Conservation (phyloP, 2,888 invertebrate genomes). For the Griposia aprilina region DNA sequence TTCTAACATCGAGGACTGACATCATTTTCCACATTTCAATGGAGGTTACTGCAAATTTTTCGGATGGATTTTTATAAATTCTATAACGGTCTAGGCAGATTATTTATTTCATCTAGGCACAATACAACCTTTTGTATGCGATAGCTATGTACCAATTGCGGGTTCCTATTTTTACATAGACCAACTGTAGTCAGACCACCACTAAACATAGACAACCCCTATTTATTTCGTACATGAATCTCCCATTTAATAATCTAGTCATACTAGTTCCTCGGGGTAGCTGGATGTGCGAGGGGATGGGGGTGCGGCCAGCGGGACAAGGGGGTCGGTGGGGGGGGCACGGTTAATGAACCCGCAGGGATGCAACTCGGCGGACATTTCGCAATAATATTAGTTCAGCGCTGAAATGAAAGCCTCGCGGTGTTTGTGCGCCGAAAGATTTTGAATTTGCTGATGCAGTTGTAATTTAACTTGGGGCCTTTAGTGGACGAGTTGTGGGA, state of each 20-base stretch:
- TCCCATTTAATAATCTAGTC: slow-evolving; percentile 74
- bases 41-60: background rate
- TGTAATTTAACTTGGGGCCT: slow-evolving; percentile 44
- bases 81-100: background rate
- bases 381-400: slow-evolving; percentile 85
- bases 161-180: slow-evolving; percentile 26
- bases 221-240: slow-evolving; percentile 64
- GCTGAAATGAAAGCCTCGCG: slow-evolving; percentile 62
- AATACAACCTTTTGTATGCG: background rate
- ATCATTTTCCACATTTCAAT: too few species aligned
- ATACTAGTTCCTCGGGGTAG: slow-evolving; percentile 70
- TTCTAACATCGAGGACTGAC: background rate
- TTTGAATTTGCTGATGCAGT: slow-evolving; percentile 48
- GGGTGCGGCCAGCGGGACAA: slow-evolving; percentile 66
- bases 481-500: slow-evolving; percentile 12
- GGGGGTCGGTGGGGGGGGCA: slow-evolving; percentile 61
- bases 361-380: slow-evolving; percentile 81
- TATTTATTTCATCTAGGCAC: background rate
- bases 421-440: slow-evolving; percentile 54
- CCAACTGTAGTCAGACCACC: slow-evolving; percentile 37
- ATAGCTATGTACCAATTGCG: background rate
- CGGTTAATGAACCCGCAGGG: slow-evolving; percentile 86
- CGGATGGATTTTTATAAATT: too few species aligned
- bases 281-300: slow-evolving; percentile 53
- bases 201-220: slow-evolving; percentile 52